These are phyloP conservation scores for Oppia nitens DNA, from an alignment of 1,140 invertebrate species.

Conservation along the genomic window DNA sequence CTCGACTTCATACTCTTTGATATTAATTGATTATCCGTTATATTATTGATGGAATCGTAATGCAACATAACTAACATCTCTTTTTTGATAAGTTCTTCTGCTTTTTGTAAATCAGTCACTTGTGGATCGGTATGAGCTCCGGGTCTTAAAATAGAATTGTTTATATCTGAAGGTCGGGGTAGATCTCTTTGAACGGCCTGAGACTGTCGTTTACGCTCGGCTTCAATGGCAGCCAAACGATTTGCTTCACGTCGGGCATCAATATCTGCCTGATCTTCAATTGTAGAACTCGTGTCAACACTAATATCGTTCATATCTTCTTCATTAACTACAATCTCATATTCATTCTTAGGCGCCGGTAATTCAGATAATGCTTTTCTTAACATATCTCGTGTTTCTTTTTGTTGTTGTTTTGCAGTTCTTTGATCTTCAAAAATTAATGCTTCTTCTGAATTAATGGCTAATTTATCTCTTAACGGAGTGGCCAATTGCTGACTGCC, in stretches of 20 bases:
- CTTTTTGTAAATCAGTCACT: constrained; percentile 72
- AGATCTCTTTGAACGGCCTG: constrained; percentile 70
- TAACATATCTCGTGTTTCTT: constrained; percentile 46
- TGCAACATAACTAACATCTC: constrained; percentile 94
- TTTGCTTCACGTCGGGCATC: constrained; percentile 48
- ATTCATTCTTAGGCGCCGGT: constrained; percentile 86
- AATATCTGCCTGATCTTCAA: constrained; percentile 77
- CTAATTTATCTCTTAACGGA: constrained; percentile 78
- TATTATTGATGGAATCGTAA: constrained; percentile 51
- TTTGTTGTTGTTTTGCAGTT: constrained; percentile 24
- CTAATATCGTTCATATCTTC: constrained; percentile 41
- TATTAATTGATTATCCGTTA: constrained; percentile 28
- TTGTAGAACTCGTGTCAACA: constrained; percentile 27
- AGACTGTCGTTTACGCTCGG: constrained; percentile 59
- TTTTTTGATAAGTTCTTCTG: constrained; percentile 88
- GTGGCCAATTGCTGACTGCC: constrained; percentile 26
- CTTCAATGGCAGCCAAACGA: constrained; percentile 31
- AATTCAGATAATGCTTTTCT: constrained; percentile 54
- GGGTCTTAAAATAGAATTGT: constrained; percentile 58
- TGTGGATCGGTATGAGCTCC: constrained; percentile 40
- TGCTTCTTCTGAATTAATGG: constrained; percentile 73
- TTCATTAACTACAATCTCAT: constrained; percentile 92
- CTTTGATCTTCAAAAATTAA: constrained; percentile 32
- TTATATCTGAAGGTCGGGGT: constrained; percentile 74
- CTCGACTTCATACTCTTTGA: constrained; percentile 5